Evolutionary conservation across 2,888 invertebrate genomes (phyloP).

Genomic region (Pristionchus maxplancki): DNA sequence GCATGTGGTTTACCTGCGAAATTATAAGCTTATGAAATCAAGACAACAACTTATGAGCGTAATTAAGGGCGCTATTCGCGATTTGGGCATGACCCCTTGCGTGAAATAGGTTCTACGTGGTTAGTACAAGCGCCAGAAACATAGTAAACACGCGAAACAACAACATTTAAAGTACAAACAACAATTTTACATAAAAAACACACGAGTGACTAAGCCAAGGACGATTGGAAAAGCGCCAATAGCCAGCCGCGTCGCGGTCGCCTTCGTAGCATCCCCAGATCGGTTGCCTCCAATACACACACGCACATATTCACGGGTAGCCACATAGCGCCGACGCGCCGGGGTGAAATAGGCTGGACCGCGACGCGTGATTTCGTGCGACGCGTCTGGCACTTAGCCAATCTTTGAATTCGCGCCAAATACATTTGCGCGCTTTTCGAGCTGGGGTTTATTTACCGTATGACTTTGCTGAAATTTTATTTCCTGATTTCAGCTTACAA

Average conservation of each 20-base stretch:
- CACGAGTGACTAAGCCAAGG: conserved; percentile 12
- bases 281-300: not conserved
- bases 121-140: not conserved
- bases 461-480: too few species aligned
- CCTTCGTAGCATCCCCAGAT: not conserved
- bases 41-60: too few species aligned
- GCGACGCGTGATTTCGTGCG: not conserved
- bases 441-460: not conserved
- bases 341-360: not conserved
- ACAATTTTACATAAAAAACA: not conserved
- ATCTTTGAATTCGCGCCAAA: not conserved
- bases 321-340: not conserved
- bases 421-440: not conserved
- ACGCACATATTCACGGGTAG: not conserved
- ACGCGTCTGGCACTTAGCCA: conserved; percentile 6
- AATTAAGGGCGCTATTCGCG: not conserved
- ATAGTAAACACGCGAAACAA: not conserved
- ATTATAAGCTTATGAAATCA: not conserved
- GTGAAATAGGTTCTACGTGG: not conserved
- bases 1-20: conserved; percentile 50
- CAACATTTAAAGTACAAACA: not conserved
- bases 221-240: conserved; percentile 30
- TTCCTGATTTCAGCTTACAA: too few species aligned
- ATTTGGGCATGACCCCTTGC: not conserved
- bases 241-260: not conserved